Conservation (phyloP, 92 coral and sea anemone genomes). For the Virgularia gustaviana region DNA sequence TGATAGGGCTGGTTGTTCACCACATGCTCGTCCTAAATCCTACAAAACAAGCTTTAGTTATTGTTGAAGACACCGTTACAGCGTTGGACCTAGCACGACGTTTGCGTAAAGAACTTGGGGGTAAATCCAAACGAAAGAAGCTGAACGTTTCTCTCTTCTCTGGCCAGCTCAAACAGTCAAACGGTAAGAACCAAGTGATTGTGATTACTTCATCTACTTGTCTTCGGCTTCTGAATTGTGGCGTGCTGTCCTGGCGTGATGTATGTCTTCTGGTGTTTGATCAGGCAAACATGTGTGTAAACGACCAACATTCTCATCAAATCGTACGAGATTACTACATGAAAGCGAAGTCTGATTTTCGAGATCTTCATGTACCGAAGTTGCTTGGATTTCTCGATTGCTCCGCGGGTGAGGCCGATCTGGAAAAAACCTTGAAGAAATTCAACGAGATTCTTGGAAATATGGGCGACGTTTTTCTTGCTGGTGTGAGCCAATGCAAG, state of each 20-base stretch:
- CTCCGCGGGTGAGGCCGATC: constrained; percentile 76
- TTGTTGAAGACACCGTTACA: constrained; percentile 81
- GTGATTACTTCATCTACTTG: constrained; percentile 86
- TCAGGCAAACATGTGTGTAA: constrained; percentile 81
- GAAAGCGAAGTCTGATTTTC: constrained; percentile 16
- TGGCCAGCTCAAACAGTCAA: constrained; percentile 16
- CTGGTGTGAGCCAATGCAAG: constrained; percentile 51
- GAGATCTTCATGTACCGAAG: constrained; percentile 70
- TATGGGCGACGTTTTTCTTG: constrained; percentile 71
- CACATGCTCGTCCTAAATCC: constrained; percentile 73
- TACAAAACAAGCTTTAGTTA: constrained; percentile 77
- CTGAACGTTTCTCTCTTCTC: constrained; percentile 10
- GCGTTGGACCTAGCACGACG: constrained; percentile 79
- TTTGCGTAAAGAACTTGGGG: constrained; percentile 65
- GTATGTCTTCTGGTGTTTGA: constrained; percentile 76
- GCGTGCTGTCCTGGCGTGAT: constrained; percentile 82
- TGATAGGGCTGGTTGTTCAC: constrained; percentile 67
- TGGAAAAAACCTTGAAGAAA: constrained; percentile 71
- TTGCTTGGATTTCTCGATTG: constrained; percentile 80
- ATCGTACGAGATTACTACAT: constrained; percentile 83
- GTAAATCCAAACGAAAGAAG: constrained; percentile 12
- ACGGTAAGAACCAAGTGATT: constrained; percentile 60
- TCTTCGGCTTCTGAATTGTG: constrained; percentile 76
- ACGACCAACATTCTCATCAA: constrained; percentile 86
- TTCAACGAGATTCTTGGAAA: constrained; percentile 62